Evolutionary conservation across 2,797 vertebrate species (phyloP).

Genomic region (Octomys mimax): DNA sequence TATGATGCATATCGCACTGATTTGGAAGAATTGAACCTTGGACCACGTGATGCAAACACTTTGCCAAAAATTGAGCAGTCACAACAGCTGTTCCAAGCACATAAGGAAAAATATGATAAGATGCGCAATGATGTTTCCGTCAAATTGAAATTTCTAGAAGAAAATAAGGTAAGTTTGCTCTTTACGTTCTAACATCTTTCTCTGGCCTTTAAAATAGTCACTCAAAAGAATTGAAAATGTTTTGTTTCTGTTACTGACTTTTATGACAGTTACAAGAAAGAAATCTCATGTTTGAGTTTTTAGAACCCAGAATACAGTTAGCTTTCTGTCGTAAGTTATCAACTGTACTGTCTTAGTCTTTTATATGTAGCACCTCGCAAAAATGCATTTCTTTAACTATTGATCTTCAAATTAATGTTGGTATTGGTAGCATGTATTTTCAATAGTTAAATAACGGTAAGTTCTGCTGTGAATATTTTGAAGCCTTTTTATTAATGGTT

Average conservation of each 20-base stretch:
- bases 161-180: constrained; percentile 95
- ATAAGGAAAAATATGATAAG: constrained; percentile 98
- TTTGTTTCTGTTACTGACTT: constrained; percentile 55
- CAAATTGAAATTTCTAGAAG: constrained; percentile 98
- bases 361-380: not conserved
- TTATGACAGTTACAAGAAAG: not conserved
- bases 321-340: constrained; percentile 37
- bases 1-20: constrained; percentile 99
- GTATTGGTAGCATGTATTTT: constrained; percentile 25
- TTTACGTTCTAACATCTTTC: constrained; percentile 53
- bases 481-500: constrained; percentile 19
- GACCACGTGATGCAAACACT: constrained; percentile 95
- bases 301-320: not conserved
- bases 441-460: not conserved
- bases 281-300: constrained; percentile 60
- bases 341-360: not conserved
- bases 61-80: constrained; percentile 97
- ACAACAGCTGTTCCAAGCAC: constrained; percentile 95
- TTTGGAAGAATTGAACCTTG: constrained; percentile 97
- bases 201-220: constrained; percentile 43
- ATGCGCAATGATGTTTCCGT: constrained; percentile 97
- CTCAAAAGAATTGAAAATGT: constrained; percentile 14
- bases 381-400: not conserved
- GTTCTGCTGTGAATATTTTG: constrained; percentile 19
- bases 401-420: not conserved